A percentile compares a stretch with the other conserved stretches of the same genome.
Evolutionary conservation across 1,140 invertebrate genomes (phyloP).

Genomic region (Atta texana): DNA sequence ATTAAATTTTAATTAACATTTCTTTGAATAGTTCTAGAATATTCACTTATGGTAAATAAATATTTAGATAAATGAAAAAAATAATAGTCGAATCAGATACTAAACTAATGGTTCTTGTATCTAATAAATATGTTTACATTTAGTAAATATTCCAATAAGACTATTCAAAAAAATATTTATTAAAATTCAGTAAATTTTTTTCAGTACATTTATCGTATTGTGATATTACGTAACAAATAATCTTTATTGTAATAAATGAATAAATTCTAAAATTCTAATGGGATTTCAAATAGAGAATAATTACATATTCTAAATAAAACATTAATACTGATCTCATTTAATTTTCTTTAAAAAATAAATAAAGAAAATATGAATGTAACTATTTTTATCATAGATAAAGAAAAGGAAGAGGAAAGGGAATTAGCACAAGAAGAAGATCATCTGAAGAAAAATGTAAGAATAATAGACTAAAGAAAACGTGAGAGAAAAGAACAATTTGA

Average conservation of each 20-base stretch:
- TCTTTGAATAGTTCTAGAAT: too few species aligned
- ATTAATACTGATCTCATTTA: not conserved
- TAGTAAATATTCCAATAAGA: too few species aligned
- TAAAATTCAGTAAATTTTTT: too few species aligned
- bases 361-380: not conserved
- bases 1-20: too few species aligned
- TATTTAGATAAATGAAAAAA: too few species aligned
- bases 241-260: not conserved
- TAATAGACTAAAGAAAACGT: slow-evolving; percentile 10
- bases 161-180: too few species aligned
- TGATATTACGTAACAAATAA: not conserved
- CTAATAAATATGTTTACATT: too few species aligned
- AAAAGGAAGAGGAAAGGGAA: not conserved
- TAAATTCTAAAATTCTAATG: not conserved
- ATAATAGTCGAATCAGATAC: too few species aligned
- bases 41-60: too few species aligned
- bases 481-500: not conserved
- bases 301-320: not conserved
- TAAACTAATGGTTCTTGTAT: too few species aligned
- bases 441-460: not conserved
- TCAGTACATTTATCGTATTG: not conserved
- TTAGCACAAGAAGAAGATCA: not conserved
- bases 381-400: not conserved
- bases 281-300: not conserved
- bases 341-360: not conserved